Evolutionary conservation across 2,888 invertebrate genomes (phyloP), one percentile per base, ranked within the genome.

Genomic region (Cybosia mesomella): DNA sequence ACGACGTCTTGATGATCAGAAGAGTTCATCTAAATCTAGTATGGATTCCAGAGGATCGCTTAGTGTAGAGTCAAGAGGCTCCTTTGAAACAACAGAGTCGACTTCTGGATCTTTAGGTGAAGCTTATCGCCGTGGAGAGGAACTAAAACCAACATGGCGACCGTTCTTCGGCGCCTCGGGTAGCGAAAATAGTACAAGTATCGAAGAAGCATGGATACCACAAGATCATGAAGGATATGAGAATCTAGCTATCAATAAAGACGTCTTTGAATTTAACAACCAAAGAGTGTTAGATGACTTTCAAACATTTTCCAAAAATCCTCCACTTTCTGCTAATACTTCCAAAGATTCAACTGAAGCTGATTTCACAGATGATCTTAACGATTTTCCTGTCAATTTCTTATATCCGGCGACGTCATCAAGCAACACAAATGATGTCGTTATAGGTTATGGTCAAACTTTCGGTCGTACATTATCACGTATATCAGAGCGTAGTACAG

Each of bases 401-500:
- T 96, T 97, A 39, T 98, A 97, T 88, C 97, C 97, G 77, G 95
- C 96, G 67, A 94, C 95, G 11, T 96, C 96, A 24, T 95, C 96
- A 28, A 76, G 74, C 59, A 95, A 95, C 4, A 95, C 96, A 79
- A 95, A 96, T 0, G 97, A 97, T 85, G 96, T 97, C 59, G 95
- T 97, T 62, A 95, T 96, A 60, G 97, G 97, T 11, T 97, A 97
- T 83, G 97, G 96, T 10, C 96, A 97, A 70, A 97, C 97, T 58
- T 98, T 97, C 90, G 96, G 97, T 0, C 95, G 98, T 58, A 98
- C 98, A 0, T 94, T 98, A 36, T 98, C 98, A 0, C 95, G 98
- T 73, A 98, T 98, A 85, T 98, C 98, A 0, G 98, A 98, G 91
- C 95, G 98, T 58, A 98, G 98, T 77, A 98, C 98, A 13, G 98